A percentile compares a stretch with the other conserved stretches of the same genome.
Evolutionary conservation across 2,113 vertebrate genomes (phyloP).

Genomic region (Fregata magnificens): DNA sequence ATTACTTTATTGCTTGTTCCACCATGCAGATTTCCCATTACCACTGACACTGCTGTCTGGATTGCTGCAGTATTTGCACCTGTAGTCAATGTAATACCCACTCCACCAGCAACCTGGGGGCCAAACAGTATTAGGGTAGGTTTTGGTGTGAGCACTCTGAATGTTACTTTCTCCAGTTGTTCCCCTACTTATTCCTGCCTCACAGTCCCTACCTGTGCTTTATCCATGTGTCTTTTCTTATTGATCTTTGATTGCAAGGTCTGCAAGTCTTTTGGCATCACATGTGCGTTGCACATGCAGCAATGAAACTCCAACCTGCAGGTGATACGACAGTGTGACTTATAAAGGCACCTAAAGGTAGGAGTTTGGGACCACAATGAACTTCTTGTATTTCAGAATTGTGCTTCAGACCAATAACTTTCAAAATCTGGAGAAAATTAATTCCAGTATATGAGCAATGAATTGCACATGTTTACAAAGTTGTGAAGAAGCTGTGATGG

Average conservation of each 20-base stretch:
- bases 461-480: background rate
- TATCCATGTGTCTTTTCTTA: background rate
- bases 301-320: background rate
- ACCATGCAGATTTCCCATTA: background rate
- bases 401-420: background rate
- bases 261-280: background rate
- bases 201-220: background rate
- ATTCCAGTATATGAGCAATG: background rate
- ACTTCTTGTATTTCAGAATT: background rate
- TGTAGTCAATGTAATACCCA: background rate
- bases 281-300: background rate
- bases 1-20: background rate
- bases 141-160: background rate
- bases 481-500: background rate
- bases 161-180: background rate
- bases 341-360: background rate
- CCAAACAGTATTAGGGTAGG: too few relatives aligned
- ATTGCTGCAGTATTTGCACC: background rate
- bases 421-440: background rate
- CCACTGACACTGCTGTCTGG: background rate
- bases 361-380: background rate
- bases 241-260: background rate
- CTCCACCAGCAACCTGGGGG: rapidly evolving
- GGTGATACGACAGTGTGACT: background rate
- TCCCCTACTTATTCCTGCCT: background rate